Conservation (phyloP, 2,888 invertebrate genomes). For the Tolmerus cingulatus region DNA sequence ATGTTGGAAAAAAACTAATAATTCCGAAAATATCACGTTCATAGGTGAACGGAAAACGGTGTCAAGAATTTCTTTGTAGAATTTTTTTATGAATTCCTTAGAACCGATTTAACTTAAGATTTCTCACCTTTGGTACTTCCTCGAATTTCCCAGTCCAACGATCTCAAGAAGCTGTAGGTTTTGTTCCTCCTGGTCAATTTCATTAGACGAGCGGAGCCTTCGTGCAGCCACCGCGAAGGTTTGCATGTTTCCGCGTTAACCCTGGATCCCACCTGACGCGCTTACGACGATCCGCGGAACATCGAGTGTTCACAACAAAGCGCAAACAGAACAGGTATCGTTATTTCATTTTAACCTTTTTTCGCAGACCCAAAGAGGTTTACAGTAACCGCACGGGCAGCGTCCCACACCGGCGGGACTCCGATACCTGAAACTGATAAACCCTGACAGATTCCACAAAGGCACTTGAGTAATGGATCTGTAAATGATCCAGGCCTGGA, state of each 20-base stretch:
- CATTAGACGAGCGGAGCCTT: background rate
- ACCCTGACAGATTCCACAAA: background rate
- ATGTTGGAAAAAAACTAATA: no score
- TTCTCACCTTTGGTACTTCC: background rate
- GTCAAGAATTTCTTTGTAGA: background rate
- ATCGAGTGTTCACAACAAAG: background rate
- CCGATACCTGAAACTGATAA: constrained; percentile 21
- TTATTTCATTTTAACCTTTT: background rate
- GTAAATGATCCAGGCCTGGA: background rate
- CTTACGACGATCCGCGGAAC: background rate
- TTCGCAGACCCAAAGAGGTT: background rate
- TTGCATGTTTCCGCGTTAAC: background rate
- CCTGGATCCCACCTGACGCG: background rate
- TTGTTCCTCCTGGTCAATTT: background rate
- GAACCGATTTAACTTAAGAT: background rate
- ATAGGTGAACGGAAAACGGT: background rate
- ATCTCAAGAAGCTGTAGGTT: background rate
- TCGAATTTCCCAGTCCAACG: background rate
- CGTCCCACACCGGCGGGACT: constrained; percentile 7
- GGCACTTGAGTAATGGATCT: constrained; percentile 20
- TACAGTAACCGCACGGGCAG: background rate
- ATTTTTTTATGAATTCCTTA: background rate
- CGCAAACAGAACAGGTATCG: constrained; percentile 6
- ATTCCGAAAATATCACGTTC: no score
- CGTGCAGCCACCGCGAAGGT: background rate